phyloP scores from a whole-genome alignment of 64 coral and sea anemone species.

The Porites lutea region DNA sequence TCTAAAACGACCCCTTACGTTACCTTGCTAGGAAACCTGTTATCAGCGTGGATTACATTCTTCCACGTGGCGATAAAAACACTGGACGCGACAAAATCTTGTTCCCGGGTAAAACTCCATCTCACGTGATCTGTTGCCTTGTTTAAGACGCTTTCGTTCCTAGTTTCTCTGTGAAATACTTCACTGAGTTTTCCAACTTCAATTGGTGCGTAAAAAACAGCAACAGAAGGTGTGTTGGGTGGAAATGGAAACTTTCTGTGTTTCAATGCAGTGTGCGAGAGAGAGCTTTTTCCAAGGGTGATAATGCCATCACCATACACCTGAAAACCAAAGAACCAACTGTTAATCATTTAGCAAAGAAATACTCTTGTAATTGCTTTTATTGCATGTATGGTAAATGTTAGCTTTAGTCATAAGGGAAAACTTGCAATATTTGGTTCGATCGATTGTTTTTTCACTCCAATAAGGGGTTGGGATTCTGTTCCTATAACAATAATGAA shows the following conservation, averaged over 20 bases:
- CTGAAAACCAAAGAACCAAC: slow-evolving; percentile 6
- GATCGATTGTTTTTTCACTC: too few species aligned
- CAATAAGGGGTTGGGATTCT: too few species aligned
- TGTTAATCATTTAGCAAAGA: too few species aligned
- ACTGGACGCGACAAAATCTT: slow-evolving; percentile 23
- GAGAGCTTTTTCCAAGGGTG: slow-evolving; percentile 61
- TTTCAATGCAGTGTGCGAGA: background rate
- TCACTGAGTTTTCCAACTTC: background rate
- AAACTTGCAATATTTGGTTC: too few species aligned
- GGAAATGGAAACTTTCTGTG: slow-evolving; percentile 68
- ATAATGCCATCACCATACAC: slow-evolving; percentile 69
- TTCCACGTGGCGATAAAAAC: slow-evolving; percentile 75
- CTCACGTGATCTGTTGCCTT: slow-evolving; percentile 50
- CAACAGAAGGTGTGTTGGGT: slow-evolving; percentile 28
- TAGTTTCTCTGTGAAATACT: slow-evolving; percentile 58
- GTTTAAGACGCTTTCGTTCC: background rate
- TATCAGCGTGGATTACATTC: slow-evolving; percentile 18
- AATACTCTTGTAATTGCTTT: too few species aligned
- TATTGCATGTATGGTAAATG: too few species aligned
- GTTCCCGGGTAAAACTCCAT: slow-evolving; percentile 42
- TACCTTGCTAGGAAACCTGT: slow-evolving; percentile 51
- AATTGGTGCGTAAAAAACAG: slow-evolving; percentile 64
- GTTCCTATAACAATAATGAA: too few species aligned
- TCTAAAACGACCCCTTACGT: background rate
- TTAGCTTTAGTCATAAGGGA: too few species aligned